phyloP scores from a whole-genome alignment of 2,797 vertebrate genomes.

The Enteromius trimaculatus region DNA sequence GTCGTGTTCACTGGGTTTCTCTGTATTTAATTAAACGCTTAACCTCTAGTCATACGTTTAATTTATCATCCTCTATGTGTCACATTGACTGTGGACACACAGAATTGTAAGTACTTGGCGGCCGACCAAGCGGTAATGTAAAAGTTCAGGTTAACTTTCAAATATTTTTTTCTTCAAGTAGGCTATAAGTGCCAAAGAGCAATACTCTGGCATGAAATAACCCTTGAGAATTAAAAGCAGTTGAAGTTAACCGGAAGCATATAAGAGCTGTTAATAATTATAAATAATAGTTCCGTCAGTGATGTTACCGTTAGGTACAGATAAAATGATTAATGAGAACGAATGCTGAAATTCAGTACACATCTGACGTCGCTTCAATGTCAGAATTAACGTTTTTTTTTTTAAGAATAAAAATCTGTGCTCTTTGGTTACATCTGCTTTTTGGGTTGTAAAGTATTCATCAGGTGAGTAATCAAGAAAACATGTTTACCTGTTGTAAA shows the following conservation, averaged over 20 bases:
- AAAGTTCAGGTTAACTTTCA: not conserved
- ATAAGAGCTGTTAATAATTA: constrained; percentile 10
- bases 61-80: constrained; percentile 29
- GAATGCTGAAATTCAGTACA: not conserved
- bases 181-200: not conserved
- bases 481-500: not conserved
- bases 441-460: not conserved
- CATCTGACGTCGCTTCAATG: not conserved
- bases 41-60: not conserved
- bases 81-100: not conserved
- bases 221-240: not conserved
- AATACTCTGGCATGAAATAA: not conserved
- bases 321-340: not conserved
- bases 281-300: not conserved
- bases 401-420: not conserved
- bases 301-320: too few species aligned
- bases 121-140: constrained; percentile 9
- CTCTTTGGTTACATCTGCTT: not conserved
- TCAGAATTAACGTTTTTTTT: not conserved
- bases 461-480: not conserved
- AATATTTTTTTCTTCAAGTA: not conserved
- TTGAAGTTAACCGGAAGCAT: not conserved
- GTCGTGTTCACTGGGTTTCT: constrained; percentile 16
- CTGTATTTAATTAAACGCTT: constrained; percentile 38
- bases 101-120: not conserved